Conservation (phyloP, 2,888 invertebrate species). For the Tachina lurida region DNA sequence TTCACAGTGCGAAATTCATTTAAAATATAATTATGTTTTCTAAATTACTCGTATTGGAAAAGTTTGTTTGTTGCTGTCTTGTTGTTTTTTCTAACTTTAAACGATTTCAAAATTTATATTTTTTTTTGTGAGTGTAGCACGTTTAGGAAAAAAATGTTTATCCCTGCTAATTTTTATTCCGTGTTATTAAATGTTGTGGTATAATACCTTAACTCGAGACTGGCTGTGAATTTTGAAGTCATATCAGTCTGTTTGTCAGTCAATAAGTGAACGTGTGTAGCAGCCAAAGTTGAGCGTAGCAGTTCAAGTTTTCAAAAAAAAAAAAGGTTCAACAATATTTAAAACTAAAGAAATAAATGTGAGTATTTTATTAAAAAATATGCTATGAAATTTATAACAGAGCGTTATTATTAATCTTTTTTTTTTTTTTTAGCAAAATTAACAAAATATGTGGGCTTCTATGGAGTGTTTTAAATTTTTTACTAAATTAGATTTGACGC, state of each 20-base stretch:
- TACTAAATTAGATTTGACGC: not conserved
- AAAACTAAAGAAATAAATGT: conserved; percentile 4
- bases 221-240: conserved; percentile 75
- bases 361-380: not conserved
- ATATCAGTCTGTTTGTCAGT: conserved; percentile 56
- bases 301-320: not conserved
- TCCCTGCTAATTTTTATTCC: not conserved
- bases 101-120: not conserved
- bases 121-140: conserved; percentile 45
- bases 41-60: too few species aligned
- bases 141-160: not conserved
- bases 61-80: too few species aligned
- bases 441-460: not conserved
- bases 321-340: not conserved
- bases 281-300: conserved; percentile 35
- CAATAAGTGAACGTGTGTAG: conserved; percentile 73
- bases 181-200: conserved; percentile 28
- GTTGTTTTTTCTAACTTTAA: not conserved
- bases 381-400: not conserved
- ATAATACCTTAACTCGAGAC: conserved; percentile 67
- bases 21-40: too few species aligned
- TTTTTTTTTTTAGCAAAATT: not conserved
- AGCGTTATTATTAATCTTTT: not conserved
- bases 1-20: not conserved
- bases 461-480: conserved; percentile 3